Percentiles rank a stretch among this genome's conserved stretches.
Conservation (phyloP, 2,888 invertebrate genomes). For the Drosophila anceps region DNA sequence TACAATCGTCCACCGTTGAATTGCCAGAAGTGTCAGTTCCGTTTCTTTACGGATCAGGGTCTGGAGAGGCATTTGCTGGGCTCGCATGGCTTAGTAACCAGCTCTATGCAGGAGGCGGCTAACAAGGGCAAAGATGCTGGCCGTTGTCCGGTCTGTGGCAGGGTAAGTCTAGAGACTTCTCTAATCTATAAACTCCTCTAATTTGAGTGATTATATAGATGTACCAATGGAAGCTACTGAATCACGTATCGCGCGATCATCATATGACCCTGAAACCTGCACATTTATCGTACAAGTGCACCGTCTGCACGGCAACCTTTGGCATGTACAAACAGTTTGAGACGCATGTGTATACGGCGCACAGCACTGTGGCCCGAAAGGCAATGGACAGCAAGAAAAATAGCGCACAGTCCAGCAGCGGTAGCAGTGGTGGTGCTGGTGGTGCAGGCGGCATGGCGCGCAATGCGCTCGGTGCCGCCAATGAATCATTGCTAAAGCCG, state of each 20-base stretch:
- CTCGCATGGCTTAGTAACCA: slow-evolving; percentile 97
- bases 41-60: slow-evolving; percentile 99
- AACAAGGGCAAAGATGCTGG: slow-evolving; percentile 98
- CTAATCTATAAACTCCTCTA: background rate
- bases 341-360: slow-evolving; percentile 96
- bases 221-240: slow-evolving; percentile 96
- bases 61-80: slow-evolving; percentile 97
- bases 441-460: slow-evolving; percentile 68
- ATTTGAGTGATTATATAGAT: slow-evolving; percentile 87
- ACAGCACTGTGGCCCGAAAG: slow-evolving; percentile 95
- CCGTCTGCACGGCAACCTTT: slow-evolving; percentile 97
- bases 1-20: slow-evolving; percentile 97
- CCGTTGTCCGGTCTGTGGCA: slow-evolving; percentile 97
- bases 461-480: slow-evolving; percentile 82
- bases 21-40: slow-evolving; percentile 97
- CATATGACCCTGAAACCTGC: slow-evolving; percentile 96
- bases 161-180: slow-evolving; percentile 87
- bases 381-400: slow-evolving; percentile 89
- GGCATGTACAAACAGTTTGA: slow-evolving; percentile 98
- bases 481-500: slow-evolving; percentile 91
- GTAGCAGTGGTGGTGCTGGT: slow-evolving; percentile 43
- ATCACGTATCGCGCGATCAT: slow-evolving; percentile 96
- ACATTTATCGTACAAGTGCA: slow-evolving; percentile 97
- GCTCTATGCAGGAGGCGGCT: slow-evolving; percentile 97
- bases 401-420: slow-evolving; percentile 66